Base-by-base conservation (phyloP, 2,113 vertebrate genomes). In the Proterorhinus semilunaris region DNA sequence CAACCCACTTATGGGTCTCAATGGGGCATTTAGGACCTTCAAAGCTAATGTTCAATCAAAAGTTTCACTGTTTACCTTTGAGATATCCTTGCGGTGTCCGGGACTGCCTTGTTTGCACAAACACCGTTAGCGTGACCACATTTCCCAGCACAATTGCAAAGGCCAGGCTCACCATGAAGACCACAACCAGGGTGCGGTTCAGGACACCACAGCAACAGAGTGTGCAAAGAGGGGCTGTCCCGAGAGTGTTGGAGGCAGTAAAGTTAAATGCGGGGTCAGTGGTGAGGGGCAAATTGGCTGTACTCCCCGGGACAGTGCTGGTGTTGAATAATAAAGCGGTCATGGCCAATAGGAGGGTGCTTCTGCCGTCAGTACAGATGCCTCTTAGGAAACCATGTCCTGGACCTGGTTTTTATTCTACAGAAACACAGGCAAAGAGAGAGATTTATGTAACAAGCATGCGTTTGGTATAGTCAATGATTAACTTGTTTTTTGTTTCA, bases 41-140 rank as follows among this genome's bases (percentile, higher is more conserved):
- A 10, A 17, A 21, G 21, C 21, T 21, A n/a, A n/a, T n/a, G 21
- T 21, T 21, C 21, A 21, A 21, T 21, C 21, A 21, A 21, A 21
- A 21, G 21, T 55, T 21, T 10, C 17, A 55, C 16, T 47, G 48
- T 55, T 81, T 84, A 93, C 93, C 92, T 94, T 94, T 94, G 61
- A 95, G 86, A 75, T 93, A 94, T 27, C 93, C 92, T 70, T 95
- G 94, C 9, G 94, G 87, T 4, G 93, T 94, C 57, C 90, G 85
- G 10, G 92, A 92, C 65, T 93, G 93, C 69, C 86, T 89, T 0
- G 90, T 92, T 79, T 91, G 88, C 76, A 93, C 89, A 80, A 95
- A 93, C 11, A 94, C 93, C 0, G 90, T 90, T 4, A 95, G 88
- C 0, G 91, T 94, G 83, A 94, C 76, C 69, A 92, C 87, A 13